These are phyloP conservation scores for Prionailurus viverrinus DNA, from an alignment of 2,113 vertebrate species.

Conservation along the genomic window DNA sequence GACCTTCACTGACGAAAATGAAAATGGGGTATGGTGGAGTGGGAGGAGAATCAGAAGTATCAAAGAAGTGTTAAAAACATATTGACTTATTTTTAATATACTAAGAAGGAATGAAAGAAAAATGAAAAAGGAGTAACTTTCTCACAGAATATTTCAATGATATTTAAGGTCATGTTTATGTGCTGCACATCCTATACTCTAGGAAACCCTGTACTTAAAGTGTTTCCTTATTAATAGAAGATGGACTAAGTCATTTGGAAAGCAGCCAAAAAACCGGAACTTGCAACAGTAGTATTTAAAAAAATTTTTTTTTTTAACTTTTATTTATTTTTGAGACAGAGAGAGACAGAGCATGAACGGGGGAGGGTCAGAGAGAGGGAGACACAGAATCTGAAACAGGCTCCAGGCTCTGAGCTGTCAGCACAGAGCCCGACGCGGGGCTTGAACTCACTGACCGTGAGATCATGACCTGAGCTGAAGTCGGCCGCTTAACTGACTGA, in stretches of 20 bases:
- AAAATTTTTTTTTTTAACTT: too few species aligned
- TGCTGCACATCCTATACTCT: not conserved
- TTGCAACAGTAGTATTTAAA: constrained; percentile 1
- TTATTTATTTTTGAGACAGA: too few species aligned
- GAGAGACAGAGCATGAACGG: too few species aligned
- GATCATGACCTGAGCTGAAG: too few species aligned
- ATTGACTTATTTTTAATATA: not conserved
- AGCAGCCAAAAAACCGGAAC: constrained; percentile 34
- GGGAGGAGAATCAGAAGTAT: not conserved
- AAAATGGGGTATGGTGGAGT: not conserved
- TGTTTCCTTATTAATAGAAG: not conserved
- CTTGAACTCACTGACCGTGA: too few species aligned
- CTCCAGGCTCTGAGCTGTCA: too few species aligned
- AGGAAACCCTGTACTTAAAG: not conserved
- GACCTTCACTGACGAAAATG: not conserved
- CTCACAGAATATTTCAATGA: constrained; percentile 1
- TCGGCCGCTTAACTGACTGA: too few species aligned
- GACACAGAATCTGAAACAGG: too few species aligned
- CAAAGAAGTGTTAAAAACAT: constrained; percentile 31
- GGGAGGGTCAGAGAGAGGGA: too few species aligned
- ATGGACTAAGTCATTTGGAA: constrained; percentile 39
- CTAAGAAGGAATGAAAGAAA: constrained; percentile 49
- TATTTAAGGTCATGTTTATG: not conserved
- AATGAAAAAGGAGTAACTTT: constrained; percentile 8
- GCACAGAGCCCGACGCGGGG: too few species aligned